Conservation (phyloP, 2,113 vertebrate genomes). For the Pelmatolapia mariae region DNA sequence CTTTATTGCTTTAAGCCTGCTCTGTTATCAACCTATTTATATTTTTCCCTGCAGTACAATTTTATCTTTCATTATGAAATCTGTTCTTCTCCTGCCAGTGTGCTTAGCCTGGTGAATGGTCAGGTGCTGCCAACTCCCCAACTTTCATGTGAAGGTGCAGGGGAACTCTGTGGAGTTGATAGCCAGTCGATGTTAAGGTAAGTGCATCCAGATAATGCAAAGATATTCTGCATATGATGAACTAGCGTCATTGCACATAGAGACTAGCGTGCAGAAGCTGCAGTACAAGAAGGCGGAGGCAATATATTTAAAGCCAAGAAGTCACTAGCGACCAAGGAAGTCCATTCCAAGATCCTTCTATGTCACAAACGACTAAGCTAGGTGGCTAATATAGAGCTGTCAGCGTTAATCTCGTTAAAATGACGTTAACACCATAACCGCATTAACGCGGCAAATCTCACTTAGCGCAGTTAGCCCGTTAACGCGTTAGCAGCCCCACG, state of each 20-base stretch:
- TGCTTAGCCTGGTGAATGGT: background rate
- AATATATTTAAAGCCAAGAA: background rate
- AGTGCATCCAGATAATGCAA: background rate
- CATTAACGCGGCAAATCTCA: accelerated
- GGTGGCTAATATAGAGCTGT: background rate
- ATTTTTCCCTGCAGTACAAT: background rate
- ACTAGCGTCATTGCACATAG: background rate
- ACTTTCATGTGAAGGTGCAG: background rate
- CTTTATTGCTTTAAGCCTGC: background rate
- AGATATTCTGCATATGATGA: background rate
- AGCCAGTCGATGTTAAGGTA: accelerated
- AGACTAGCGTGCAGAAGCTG: background rate
- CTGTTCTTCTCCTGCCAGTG: background rate
- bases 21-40: background rate
- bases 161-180: background rate
- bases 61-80: background rate
- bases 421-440: background rate
- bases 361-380: background rate
- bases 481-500: background rate
- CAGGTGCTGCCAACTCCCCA: background rate
- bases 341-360: background rate
- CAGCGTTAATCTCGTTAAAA: background rate
- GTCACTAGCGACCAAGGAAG: accelerated
- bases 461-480: background rate
- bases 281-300: background rate